Evolutionary conservation across 2,888 invertebrate genomes (phyloP), one percentile per base, ranked within the genome.

Genomic region (Andrena minutula): DNA sequence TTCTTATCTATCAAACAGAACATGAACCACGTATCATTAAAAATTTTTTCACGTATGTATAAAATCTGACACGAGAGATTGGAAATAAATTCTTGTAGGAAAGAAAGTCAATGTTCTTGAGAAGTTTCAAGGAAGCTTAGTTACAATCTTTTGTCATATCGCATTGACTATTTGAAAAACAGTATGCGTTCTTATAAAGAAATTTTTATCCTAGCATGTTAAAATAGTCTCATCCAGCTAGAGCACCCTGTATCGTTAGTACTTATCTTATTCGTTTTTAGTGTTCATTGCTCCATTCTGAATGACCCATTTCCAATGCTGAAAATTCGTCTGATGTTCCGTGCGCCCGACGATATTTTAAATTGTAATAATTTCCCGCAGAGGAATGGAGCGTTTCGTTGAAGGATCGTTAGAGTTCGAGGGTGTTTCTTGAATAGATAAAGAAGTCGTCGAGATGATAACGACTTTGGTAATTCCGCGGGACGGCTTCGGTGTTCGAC

Each of bases 401-500:
- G 10, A 10, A 41, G 53, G 28, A 26, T 72, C 61, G 26, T 69
- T 75, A 65, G 28, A 78, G 30, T 53, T 60, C 35, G 47, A 71
- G n/a, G 47, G 28, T 68, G 56, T 71, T 76, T 64, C 68, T 74
- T 64, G 41, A 86, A 68, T 71, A 32, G 56, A 28, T 16, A 70
- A 79, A 79, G 41, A 63, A 64, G 35, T 30, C 63, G 53, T 12
- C 26, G 12, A 28, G 41, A 71, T 20, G 41, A 72, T 63, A 72
- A 77, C 65, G 75, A 80, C 26, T 64, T 70, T 10, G 51, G 41
- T 75, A 72, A 84, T 81, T 69, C 69, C 30, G 64, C 28, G 63
- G 51, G 35, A 68, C 35, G 26, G 41, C 56, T 63, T 20, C 20
- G 53, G 70, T 49, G 51, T 68, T 82, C 79, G 73, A 74, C 53